Conservation (phyloP, 2,888 invertebrate species). For the Amitus sp. region DNA sequence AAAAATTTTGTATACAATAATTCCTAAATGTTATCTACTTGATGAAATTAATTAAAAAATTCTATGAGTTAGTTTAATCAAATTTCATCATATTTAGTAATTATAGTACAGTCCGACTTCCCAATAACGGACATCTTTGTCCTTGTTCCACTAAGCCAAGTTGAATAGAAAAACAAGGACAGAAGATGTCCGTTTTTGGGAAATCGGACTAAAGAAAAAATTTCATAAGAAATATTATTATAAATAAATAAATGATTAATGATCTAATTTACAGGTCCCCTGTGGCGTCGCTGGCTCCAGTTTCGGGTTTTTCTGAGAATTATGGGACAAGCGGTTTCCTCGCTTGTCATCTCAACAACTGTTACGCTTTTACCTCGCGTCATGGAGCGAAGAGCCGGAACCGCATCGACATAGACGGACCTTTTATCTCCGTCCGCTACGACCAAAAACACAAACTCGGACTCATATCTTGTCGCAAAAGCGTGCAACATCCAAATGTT, state of each 20-base stretch:
- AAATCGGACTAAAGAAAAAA: no score
- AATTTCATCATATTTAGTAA: background rate
- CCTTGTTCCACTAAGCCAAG: no score
- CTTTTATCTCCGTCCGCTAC: conserved; percentile 79
- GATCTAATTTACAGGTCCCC: conserved; percentile 68
- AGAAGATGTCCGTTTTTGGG: background rate
- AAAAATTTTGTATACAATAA: no score
- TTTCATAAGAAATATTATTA: no score
- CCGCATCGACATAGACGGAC: conserved; percentile 74
- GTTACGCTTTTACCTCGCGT: conserved; percentile 74
- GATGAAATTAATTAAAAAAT: background rate
- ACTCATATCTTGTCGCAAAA: conserved; percentile 78
- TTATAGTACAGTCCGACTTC: no score
- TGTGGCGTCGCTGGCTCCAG: conserved; percentile 72
- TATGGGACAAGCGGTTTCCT: conserved; percentile 71
- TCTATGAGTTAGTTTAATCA: background rate
- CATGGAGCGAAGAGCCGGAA: conserved; percentile 53
- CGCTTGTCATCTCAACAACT: conserved; percentile 78
- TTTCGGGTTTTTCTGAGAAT: conserved; percentile 54
- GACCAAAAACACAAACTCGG: conserved; percentile 74
- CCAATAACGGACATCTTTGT: no score
- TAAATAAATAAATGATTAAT: no score
- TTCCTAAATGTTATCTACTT: no score
- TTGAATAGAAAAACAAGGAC: no score
- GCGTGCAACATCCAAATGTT: conserved; percentile 67